Percentiles rank a stretch among this genome's conserved stretches.
Evolutionary conservation across 2,113 vertebrate genomes (phyloP).

Genomic region (Tapirus terrestris): DNA sequence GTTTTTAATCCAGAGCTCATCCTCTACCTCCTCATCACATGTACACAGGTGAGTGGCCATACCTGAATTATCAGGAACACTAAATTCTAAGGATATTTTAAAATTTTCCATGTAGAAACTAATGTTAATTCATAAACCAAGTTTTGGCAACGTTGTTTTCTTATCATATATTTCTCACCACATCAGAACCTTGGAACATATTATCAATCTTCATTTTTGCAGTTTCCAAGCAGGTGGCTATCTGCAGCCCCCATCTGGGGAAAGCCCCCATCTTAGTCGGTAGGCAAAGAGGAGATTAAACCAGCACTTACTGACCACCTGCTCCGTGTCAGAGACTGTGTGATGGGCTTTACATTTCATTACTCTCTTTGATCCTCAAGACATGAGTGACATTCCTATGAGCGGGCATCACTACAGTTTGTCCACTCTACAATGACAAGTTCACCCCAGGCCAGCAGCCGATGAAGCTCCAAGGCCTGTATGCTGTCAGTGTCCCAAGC

Average conservation of each 20-base stretch:
- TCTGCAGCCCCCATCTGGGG: rapidly evolving
- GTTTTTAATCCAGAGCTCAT: background rate
- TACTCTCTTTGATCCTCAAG: background rate
- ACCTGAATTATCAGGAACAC: background rate
- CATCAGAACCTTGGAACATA: background rate
- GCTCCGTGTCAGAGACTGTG: rapidly evolving
- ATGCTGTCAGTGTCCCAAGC: rapidly evolving
- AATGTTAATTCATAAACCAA: background rate
- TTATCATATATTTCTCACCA: background rate
- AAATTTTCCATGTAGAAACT: background rate
- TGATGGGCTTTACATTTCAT: rapidly evolving
- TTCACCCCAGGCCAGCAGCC: background rate
- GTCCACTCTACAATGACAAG: background rate
- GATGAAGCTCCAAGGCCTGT: background rate
- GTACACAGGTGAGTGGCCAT: background rate
- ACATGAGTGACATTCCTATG: background rate
- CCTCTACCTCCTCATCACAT: background rate
- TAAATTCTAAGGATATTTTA: background rate
- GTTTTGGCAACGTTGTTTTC: background rate
- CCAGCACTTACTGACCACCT: background rate
- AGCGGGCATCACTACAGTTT: rapidly evolving
- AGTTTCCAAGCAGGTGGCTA: background rate
- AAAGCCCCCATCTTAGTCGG: rapidly evolving
- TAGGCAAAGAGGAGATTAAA: background rate
- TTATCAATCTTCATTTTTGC: background rate